phyloP scores from a whole-genome alignment of 2,113 vertebrate species.

The Urocynchramus pylzowi region DNA sequence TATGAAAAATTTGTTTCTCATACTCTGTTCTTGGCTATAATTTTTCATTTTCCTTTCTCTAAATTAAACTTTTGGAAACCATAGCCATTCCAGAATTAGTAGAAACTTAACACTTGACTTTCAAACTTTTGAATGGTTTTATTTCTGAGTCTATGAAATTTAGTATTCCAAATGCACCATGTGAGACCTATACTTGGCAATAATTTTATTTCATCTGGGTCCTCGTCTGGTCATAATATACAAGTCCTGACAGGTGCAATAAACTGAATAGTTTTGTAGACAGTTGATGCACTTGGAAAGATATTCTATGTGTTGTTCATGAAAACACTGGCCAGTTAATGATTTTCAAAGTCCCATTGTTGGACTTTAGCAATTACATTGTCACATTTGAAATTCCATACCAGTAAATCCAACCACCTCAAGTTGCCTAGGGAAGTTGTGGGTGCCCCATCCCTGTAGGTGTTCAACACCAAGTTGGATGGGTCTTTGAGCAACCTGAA shows the following conservation, averaged over 20 bases:
- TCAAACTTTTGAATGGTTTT: background rate
- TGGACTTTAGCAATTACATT: background rate
- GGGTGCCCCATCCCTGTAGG: too few relatives aligned
- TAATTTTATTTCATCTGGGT: background rate
- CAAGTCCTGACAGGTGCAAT: background rate
- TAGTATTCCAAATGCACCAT: background rate
- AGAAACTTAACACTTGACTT: background rate
- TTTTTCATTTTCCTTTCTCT: background rate
- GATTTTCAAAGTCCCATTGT: background rate
- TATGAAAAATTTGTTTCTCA: background rate
- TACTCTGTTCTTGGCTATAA: background rate
- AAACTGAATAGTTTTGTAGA: background rate
- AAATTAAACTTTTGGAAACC: background rate
- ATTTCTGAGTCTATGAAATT: background rate
- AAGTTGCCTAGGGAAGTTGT: background rate
- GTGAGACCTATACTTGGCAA: background rate
- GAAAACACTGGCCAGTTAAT: background rate
- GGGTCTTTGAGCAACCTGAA: background rate
- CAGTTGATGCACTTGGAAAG: background rate
- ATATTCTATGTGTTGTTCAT: background rate
- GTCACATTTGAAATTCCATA: background rate
- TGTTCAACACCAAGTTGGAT: background rate
- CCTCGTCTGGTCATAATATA: accelerated
- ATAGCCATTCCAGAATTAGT: background rate
- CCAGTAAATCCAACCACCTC: background rate